phyloP scores from a whole-genome alignment of 2,113 vertebrate species.

The Panthera uncia region DNA sequence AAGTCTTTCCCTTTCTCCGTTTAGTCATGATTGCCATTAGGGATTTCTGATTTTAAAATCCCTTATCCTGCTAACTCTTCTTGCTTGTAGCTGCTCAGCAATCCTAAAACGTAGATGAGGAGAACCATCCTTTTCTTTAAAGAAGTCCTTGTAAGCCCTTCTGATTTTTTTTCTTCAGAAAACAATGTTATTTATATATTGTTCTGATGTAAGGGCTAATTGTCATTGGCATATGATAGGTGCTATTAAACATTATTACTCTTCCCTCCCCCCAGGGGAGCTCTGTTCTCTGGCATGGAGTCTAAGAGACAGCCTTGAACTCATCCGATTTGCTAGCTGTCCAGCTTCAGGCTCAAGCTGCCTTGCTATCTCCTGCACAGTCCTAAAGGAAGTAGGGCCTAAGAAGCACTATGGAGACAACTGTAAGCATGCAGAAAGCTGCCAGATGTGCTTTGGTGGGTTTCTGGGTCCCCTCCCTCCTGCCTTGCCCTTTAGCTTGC shows the following conservation, averaged over 20 bases:
- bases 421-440: conserved; percentile 43
- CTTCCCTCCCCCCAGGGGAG: background rate
- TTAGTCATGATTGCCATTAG: background rate
- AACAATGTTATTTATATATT: background rate
- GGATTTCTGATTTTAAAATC: conserved; percentile 28
- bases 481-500: conserved; percentile 11
- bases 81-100: background rate
- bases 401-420: background rate
- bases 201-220: background rate
- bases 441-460: background rate
- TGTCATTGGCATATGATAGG: background rate
- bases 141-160: background rate
- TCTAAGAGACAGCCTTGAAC: background rate
- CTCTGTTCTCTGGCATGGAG: background rate
- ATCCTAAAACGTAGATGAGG: conserved; percentile 10
- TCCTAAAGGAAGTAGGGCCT: background rate
- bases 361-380: background rate
- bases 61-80: conserved; percentile 10
- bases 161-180: background rate
- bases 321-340: background rate
- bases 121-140: background rate
- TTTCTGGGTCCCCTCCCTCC: background rate
- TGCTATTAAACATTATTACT: background rate
- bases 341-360: background rate
- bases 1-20: background rate